Evolutionary conservation across 1,140 invertebrate species (phyloP), one percentile per base, ranked within the genome.

Genomic region (Musca vetustissima): DNA sequence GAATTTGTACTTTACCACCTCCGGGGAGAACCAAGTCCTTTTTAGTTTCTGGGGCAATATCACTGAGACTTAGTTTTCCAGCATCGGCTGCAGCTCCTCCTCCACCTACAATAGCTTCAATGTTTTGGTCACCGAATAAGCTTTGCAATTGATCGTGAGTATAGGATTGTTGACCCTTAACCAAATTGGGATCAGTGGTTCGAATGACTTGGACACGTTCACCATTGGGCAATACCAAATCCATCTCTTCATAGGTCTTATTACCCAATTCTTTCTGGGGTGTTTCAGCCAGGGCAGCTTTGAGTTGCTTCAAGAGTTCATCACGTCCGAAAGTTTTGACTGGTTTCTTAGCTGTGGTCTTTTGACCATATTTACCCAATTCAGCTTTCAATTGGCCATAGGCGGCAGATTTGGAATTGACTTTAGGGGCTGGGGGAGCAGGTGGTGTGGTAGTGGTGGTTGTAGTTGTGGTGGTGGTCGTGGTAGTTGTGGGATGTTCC

Each of bases 181-280:
- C 86, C 28, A 89, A 78, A 75, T 88, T 88, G 7, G 88, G 88
- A 79, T 89, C 88, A 1, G 84, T 85, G 43, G 88, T 88, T 77
- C 86, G 84, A 65, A 92, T 90, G 0, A 92, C 86, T 80, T 90
- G 90, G 32, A 91, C 87, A 73, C 89, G 90, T 78, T 92, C 90
- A 11, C 91, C 91, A 74, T 91, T 91, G 1, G 89, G 86, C 28
- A 92, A 75, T 28, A 90, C 86, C 32, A 92, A 86, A 79, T 92
- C 91, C 57, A 90, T 86, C 1, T 90, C 90, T 2, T 89, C 87
- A 43, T 90, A 88, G 71, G 90, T 92, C 76, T 87, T 89, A 22
- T 85, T 85, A n/a, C 86, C 85, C 24, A 84, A 84, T 32, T 89
- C 87, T 69, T 89, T 87, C 70, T 85, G 84, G 0, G 87, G 85